Conservation (phyloP, 2,113 vertebrate species). For the Gambusia holbrooki region DNA sequence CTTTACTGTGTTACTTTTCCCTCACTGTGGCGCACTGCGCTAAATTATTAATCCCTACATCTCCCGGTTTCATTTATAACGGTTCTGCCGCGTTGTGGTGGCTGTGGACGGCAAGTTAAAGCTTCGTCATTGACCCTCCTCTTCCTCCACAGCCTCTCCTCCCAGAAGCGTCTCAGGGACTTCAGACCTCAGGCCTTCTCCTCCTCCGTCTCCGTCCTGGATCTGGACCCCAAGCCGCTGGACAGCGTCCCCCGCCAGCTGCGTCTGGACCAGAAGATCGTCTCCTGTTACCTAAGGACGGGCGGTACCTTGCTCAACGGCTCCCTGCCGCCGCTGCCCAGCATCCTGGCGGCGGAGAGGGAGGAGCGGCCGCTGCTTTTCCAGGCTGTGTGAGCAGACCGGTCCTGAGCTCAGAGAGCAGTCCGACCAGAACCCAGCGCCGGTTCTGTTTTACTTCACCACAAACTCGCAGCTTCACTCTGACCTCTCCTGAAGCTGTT, state of each 20-base stretch:
- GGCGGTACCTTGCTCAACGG: conserved; percentile 44
- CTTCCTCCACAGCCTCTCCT: conserved; percentile 15
- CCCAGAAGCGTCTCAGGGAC: conserved; percentile 49
- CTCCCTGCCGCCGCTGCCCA: conserved; percentile 57
- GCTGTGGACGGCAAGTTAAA: too few relatives aligned
- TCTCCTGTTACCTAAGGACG: conserved; percentile 89
- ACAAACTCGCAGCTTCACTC: neutral
- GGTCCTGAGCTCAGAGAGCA: neutral
- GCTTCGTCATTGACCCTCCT: neutral
- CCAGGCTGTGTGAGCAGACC: conserved; percentile 85
- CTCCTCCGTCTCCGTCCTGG: conserved; percentile 91
- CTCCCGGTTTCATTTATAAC: too few relatives aligned
- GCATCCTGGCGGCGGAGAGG: conserved; percentile 78
- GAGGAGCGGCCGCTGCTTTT: conserved; percentile 94
- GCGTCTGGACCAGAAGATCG: conserved; percentile 91
- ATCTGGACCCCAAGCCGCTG: conserved; percentile 94
- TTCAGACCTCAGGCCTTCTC: conserved; percentile 80
- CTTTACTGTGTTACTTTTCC: too few relatives aligned
- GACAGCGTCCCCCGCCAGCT: conserved; percentile 92
- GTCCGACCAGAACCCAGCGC: neutral
- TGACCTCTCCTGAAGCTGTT: neutral
- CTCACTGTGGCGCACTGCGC: too few relatives aligned
- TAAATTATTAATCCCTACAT: too few relatives aligned
- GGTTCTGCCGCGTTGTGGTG: too few relatives aligned
- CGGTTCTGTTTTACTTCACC: neutral